Evolutionary conservation across 2,113 vertebrate species (phyloP).

Genomic region (Cynoglossus semilaevis): DNA sequence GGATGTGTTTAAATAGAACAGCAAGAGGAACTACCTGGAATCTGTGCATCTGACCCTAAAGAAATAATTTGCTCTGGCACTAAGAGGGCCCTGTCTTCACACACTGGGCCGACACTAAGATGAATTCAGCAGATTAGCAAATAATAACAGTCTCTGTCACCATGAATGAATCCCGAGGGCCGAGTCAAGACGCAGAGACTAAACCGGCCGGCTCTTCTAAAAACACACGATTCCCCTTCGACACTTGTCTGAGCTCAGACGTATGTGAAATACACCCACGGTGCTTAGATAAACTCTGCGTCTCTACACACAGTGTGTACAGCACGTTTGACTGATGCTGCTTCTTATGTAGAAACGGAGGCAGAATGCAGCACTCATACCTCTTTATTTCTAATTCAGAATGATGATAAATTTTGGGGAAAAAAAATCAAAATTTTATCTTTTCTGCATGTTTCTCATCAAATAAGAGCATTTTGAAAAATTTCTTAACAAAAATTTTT

Average conservation of each 20-base stretch:
- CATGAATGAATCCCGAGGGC: constrained; percentile 67
- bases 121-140: constrained; percentile 72
- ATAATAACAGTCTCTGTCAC: constrained; percentile 75
- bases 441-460: no score
- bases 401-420: no score
- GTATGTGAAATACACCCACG: constrained; percentile 37
- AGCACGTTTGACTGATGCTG: constrained; percentile 41
- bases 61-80: constrained; percentile 68
- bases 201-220: constrained; percentile 65
- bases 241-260: constrained; percentile 42
- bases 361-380: constrained; percentile 14
- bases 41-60: constrained; percentile 54
- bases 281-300: constrained; percentile 54
- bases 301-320: constrained; percentile 20
- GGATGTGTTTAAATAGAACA: constrained; percentile 41
- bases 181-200: constrained; percentile 62
- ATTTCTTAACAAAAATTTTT: no score
- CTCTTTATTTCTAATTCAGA: constrained; percentile 24
- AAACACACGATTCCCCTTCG: constrained; percentile 63
- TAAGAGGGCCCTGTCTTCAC: constrained; percentile 38
- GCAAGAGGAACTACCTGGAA: constrained; percentile 59
- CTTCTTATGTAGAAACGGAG: constrained; percentile 34
- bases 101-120: constrained; percentile 51
- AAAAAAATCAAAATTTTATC: no score
- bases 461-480: no score